Evolutionary conservation across 2,113 vertebrate genomes (phyloP).

Genomic region (Triplophysa rosa): DNA sequence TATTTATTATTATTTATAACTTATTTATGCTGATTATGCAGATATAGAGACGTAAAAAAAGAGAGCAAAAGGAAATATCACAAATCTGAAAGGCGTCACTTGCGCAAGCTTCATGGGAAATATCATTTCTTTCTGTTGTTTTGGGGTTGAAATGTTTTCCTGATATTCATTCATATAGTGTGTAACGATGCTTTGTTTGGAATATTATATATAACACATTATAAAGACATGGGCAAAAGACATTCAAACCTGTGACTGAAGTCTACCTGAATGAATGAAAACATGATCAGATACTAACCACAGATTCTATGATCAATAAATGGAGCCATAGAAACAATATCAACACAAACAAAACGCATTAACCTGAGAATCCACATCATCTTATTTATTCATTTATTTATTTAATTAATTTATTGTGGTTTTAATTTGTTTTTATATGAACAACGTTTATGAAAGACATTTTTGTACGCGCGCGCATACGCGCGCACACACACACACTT

Average conservation of each 20-base stretch:
- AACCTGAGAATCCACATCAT: too few species aligned
- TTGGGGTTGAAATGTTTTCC: background rate
- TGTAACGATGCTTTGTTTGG: background rate
- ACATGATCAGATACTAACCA: background rate
- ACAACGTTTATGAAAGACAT: slow-evolving; percentile 27
- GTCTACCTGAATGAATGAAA: background rate
- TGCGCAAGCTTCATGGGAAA: too few species aligned
- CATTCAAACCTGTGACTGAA: background rate
- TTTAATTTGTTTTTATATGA: slow-evolving; percentile 33
- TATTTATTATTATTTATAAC: too few species aligned
- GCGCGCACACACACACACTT: slow-evolving; percentile 31
- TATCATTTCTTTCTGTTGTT: background rate
- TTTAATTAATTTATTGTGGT: background rate
- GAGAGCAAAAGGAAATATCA: too few species aligned
- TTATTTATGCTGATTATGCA: too few species aligned
- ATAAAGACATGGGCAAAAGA: background rate
- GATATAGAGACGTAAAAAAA: too few species aligned
- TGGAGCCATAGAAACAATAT: slow-evolving; percentile 12
- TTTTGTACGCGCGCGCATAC: slow-evolving; percentile 27
- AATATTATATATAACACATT: background rate
- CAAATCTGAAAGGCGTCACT: too few species aligned
- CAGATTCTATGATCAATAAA: background rate
- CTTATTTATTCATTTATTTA: slow-evolving; percentile 25
- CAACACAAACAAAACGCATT: background rate
- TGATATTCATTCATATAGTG: background rate